Base-by-base conservation (phyloP, 2,888 invertebrate genomes). In the Tuberolachnus salignus region DNA sequence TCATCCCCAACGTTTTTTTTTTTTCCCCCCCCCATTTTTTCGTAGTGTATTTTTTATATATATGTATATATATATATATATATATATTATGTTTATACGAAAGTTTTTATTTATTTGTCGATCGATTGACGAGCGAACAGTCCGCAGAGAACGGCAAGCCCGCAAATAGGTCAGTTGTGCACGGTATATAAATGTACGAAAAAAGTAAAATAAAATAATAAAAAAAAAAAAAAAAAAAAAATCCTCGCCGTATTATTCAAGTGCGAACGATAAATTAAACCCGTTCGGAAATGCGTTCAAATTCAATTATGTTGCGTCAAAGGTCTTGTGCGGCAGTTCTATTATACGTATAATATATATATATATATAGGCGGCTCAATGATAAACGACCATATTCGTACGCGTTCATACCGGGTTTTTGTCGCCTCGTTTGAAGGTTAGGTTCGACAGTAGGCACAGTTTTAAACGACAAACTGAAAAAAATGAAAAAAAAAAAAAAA, bases 351-450 rank as follows among this genome's bases (percentile, higher is more conserved):
- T n/a, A n/a, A n/a, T n/a, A n/a, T n/a, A n/a, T n/a, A n/a, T n/a
- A n/a, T n/a, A n/a, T n/a, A n/a, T n/a, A n/a, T 34, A 34, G 34
- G 34, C 6, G 23, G 67, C 66, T 67, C 59, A 59, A 67, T 51
- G 78, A 69, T 53, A 61, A 78, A 78, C 49, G 21, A 61, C 78
- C 78, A 69, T 78, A 78, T 78, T 69, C 42, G 78, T 61, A 61
- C 69, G 3, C 21, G 67, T 67, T 11, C 46, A 78, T 49, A 57
- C 49, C 21, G 34, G 49, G 34, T 59, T 59, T n/a, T 61, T 51
- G 42, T 6, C 6, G 34, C n/a, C n/a, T 34, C 3, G 34, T 69
- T 11, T 9, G 78, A 78, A 78, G 78, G 78, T 69, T 69, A 46
- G 2, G 67, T 69, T 74, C n/a, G n/a, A n/a, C n/a, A n/a, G n/a